Base-by-base conservation (phyloP, 1,140 invertebrate species). In the Drosophila willistoni region DNA sequence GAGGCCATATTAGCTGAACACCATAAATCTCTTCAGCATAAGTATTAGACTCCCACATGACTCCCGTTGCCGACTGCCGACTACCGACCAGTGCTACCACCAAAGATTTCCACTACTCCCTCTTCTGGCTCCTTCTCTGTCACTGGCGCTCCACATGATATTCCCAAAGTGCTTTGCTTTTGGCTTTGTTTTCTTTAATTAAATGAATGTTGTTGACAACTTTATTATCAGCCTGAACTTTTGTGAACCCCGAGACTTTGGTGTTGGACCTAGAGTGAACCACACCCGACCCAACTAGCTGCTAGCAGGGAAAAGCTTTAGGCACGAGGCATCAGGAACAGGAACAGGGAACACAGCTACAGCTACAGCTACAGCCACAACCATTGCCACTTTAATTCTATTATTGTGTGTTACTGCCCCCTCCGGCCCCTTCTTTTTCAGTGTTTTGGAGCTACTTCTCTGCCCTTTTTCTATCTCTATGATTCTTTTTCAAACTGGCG, bases 201-300 rank as follows among this genome's bases (percentile, higher is more conserved):
- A 87, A 87, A 87, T 86, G 82, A 86, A 86, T 87, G 77, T 89
- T 89, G 84, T 89, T 87, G 84, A 87, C 81, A 84, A 84, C 83
- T 86, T 86, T 86, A 86, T 86, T 86, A 86, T 86, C 82, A 87
- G 82, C 56, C 83, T 79, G 75, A 86, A 86, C 82, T 86, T 77
- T 86, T 82, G 69, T 81, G 82, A 81, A 79, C 70, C 65, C 65
- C 39, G 13, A 25, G 41, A 51, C 41, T 42, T 42, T 22, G 51
- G 19, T 54, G 42, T 14, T 70, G 65, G 57, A 68, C 72, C 72
- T 25, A 68, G 57, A 25, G 34, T 3, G 5, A 36, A 25, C 64
- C 73, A 60, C 67, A 47, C 66, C 57, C 64, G 61, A 19, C 64
- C 61, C 64, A 64, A 29, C 60, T 54, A 55, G 54, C 56, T 42